Percentiles rank a stretch among this genome's conserved stretches.
Conservation (phyloP, 1,140 invertebrate species). For the Sycobia sp. region DNA sequence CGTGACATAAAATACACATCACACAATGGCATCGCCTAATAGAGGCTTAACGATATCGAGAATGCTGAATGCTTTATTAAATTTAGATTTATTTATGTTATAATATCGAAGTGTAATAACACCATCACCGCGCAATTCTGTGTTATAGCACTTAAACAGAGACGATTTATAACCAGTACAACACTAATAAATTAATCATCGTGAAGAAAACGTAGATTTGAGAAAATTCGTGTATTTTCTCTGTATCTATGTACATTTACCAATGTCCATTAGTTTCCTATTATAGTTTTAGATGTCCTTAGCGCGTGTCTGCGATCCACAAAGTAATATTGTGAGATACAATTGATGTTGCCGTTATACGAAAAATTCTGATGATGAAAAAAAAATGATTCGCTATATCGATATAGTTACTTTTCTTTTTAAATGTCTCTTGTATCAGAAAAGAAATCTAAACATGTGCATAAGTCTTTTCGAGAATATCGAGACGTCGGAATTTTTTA, state of each 20-base stretch:
- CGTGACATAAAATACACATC: neutral
- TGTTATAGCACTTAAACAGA: neutral
- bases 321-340: neutral
- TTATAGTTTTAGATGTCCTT: neutral
- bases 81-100: conserved; percentile 43
- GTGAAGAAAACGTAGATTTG: conserved; percentile 26
- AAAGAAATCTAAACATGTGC: neutral
- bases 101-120: conserved; percentile 32
- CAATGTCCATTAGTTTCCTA: neutral
- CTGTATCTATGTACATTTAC: neutral
- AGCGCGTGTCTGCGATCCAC: neutral
- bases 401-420: neutral
- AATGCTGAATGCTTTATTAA: conserved; percentile 57
- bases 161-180: no score
- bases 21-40: conserved; percentile 19
- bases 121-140: conserved; percentile 23
- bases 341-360: neutral
- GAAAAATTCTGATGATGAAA: conserved; percentile 1
- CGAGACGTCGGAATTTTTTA: neutral
- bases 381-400: neutral
- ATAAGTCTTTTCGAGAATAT: neutral
- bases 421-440: neutral
- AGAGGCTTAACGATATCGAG: conserved; percentile 44
- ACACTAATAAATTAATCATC: conserved; percentile 36
- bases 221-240: neutral